Percentiles rank a stretch among this genome's conserved stretches.
Conservation (phyloP, 2,888 invertebrate species). For the Macaria liturata region DNA sequence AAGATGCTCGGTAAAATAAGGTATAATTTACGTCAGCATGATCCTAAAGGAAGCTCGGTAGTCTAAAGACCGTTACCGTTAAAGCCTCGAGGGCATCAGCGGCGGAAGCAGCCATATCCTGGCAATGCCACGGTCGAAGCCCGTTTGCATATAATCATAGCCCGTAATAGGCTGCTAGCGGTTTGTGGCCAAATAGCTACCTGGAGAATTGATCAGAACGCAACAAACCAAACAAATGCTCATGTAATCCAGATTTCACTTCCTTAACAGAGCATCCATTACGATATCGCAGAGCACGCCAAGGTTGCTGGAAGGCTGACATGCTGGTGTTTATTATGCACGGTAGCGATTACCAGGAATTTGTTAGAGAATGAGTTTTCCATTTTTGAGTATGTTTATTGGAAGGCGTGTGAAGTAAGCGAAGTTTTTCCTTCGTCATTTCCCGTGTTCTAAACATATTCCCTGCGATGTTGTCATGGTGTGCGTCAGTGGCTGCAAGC, state of each 20-base stretch:
- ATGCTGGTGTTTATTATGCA: slow-evolving; percentile 9
- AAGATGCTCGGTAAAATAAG: no score
- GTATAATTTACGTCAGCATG: slow-evolving; percentile 2
- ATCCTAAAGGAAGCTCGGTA: slow-evolving; percentile 12
- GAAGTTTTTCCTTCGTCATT: slow-evolving; percentile 11
- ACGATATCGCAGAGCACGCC: not conserved
- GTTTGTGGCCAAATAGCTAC: slow-evolving; percentile 36
- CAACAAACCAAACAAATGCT: no score
- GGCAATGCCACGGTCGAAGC: slow-evolving; percentile 50
- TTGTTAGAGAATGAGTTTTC: slow-evolving; percentile 6
- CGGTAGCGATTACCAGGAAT: slow-evolving; percentile 13
- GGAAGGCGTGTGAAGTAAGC: not conserved
- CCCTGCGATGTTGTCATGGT: slow-evolving; percentile 37
- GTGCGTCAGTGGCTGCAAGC: slow-evolving; percentile 28
- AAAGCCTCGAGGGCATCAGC: slow-evolving; percentile 51
- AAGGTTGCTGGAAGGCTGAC: not conserved
- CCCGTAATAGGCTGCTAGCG: slow-evolving; percentile 48
- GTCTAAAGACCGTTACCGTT: slow-evolving; percentile 54
- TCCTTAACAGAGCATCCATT: no score
- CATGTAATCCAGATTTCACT: no score
- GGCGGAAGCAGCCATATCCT: slow-evolving; percentile 78
- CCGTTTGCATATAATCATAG: slow-evolving; percentile 57
- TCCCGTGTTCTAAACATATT: slow-evolving; percentile 19
- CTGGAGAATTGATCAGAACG: slow-evolving; percentile 7
- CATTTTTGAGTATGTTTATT: not conserved